Percentiles rank a stretch among this genome's conserved stretches.
phyloP scores from a whole-genome alignment of 2,888 invertebrate genomes.

The Melinopterus prodromus region DNA sequence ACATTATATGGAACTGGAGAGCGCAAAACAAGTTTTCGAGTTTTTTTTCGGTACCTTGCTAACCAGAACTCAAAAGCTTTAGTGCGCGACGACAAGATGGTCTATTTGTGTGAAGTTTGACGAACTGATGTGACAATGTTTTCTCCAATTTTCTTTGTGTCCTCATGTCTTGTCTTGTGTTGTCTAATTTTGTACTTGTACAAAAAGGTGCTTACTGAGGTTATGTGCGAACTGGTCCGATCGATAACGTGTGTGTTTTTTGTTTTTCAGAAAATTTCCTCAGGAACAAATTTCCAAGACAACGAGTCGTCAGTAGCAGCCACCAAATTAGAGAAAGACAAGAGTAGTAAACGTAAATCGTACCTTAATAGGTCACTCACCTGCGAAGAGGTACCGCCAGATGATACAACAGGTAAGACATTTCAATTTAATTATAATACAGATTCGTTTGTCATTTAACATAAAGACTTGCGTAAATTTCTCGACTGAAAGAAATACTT shows the following conservation, averaged over 20 bases:
- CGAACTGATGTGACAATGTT: background rate
- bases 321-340: slow-evolving; percentile 64
- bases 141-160: background rate
- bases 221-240: background rate
- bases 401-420: slow-evolving; percentile 49
- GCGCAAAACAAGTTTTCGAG: background rate
- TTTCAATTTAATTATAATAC: background rate
- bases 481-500: no score
- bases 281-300: slow-evolving; percentile 9
- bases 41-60: background rate
- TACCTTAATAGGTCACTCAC: slow-evolving; percentile 67
- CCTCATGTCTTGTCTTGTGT: background rate
- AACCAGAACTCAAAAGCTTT: background rate
- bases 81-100: background rate
- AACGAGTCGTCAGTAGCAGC: slow-evolving; percentile 37
- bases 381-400: slow-evolving; percentile 59
- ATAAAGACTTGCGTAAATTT: no score
- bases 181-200: slow-evolving; percentile 4
- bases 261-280: slow-evolving; percentile 52
- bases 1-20: background rate
- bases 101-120: background rate
- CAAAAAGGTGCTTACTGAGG: background rate
- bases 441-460: no score
- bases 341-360: slow-evolving; percentile 71
- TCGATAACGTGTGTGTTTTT: slow-evolving; percentile 5